Percentiles rank a stretch among this genome's conserved stretches.
Conservation (phyloP, 1,140 invertebrate species). For the Phortica variegata region DNA sequence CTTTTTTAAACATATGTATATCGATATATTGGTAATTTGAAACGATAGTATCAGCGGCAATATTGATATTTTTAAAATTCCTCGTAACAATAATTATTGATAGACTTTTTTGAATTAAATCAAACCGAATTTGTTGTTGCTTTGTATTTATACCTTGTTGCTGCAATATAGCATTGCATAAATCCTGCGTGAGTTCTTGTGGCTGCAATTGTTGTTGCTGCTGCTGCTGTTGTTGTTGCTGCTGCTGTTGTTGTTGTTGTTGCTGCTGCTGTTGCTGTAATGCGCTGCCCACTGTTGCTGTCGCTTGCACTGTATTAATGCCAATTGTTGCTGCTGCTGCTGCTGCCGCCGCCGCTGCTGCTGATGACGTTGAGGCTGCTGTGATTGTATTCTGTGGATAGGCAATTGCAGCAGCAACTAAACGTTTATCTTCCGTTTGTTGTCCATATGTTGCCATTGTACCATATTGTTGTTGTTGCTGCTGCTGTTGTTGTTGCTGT, state of each 20-base stretch:
- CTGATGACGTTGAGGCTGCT: constrained; percentile 18
- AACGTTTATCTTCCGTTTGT: constrained; percentile 21
- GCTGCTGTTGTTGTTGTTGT: constrained; percentile 20
- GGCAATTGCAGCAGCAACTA: constrained; percentile 20
- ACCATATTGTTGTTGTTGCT: constrained; percentile 40
- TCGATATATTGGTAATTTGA: no score
- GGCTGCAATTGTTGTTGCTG: constrained; percentile 43
- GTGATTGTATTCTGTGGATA: constrained; percentile 26
- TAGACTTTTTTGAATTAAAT: no score
- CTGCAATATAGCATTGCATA: constrained; percentile 55
- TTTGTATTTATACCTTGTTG: constrained; percentile 43
- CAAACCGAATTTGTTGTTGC: no score
- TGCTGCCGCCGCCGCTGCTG: constrained; percentile 17
- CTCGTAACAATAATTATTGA: no score
- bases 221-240: constrained; percentile 33
- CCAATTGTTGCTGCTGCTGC: constrained; percentile 12
- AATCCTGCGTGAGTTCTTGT: constrained; percentile 52
- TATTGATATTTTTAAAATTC: not conserved
- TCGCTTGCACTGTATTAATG: constrained; percentile 25
- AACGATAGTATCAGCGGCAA: no score
- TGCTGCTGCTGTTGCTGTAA: constrained; percentile 28
- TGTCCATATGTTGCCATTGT: constrained; percentile 29
- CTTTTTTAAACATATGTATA: no score
- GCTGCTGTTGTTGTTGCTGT: constrained; percentile 36
- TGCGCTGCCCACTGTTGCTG: constrained; percentile 21